Evolutionary conservation across 2,797 vertebrate species (phyloP), one percentile per base, ranked within the genome.

Genomic region (Buceros bicornis): DNA sequence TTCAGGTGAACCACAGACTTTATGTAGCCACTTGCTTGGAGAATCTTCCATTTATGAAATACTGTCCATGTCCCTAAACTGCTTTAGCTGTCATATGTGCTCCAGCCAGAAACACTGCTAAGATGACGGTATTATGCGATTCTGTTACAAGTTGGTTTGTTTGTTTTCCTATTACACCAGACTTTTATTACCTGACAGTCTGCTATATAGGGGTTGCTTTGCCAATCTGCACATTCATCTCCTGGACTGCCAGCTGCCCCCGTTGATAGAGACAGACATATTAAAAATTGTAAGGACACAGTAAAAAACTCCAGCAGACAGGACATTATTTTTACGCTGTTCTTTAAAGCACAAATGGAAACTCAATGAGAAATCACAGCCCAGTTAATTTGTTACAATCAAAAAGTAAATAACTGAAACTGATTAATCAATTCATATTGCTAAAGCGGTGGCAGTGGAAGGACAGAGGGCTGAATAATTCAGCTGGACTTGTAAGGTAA

Each of bases 11-110:
- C 50, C 48, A 84, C 42, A 87, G 19, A 85, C 81, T 40, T 40
- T 40, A 40, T 22, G 45, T 43, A 80, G 33, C 47, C 16, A 73
- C 61, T 71, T 86, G 50, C 81, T 97, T 90, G 80, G 86, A 95
- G 69, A 94, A 95, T 87, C 87, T 95, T 95, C 84, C 93, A 92
- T 86, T 89, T 78, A 85, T 40, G 25, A 93, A 96, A 94, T 84
- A 93, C 1, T 40, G 51, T 77, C 91, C 65, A n/a, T 24, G 40
- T 70, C 87, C 58, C 79, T 72, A 31, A 73, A 64, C 2, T 10
- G 71, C 48, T 89, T 92, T 40, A 93, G 81, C 66, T 94, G 82
- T 82, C 51, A n/a, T 43, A 77, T 24, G 31, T 64, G 29, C 35
- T 72, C 56, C 6, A 13, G 51, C 71, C 13, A 90, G 22, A 69